Evolutionary conservation across 2,113 vertebrate species (phyloP).

Genomic region (Australoheros scitulus): DNA sequence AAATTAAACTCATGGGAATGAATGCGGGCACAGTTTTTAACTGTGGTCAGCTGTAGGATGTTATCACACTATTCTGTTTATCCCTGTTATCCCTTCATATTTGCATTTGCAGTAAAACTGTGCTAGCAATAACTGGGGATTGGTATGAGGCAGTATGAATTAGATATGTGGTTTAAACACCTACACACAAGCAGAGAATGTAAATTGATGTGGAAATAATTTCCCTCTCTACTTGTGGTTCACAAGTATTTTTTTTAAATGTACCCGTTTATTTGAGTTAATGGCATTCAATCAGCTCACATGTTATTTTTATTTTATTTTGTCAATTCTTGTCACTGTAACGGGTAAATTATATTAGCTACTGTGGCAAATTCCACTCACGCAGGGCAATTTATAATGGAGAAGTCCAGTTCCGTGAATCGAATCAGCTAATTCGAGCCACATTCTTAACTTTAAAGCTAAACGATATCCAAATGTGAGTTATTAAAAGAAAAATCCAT

Average conservation of each 20-base stretch:
- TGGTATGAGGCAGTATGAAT: not conserved
- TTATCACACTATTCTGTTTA: not conserved
- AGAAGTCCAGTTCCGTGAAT: not conserved
- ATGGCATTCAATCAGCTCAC: not conserved
- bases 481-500: not conserved
- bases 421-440: not conserved
- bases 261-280: not conserved
- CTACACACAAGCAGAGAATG: not conserved
- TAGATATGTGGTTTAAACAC: not conserved
- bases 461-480: not conserved
- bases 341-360: not conserved
- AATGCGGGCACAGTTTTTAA: not conserved
- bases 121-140: not conserved
- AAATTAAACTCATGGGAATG: not conserved
- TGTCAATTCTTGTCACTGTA: not conserved
- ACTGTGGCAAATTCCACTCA: too few relatives aligned
- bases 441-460: not conserved
- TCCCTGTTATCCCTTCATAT: not conserved
- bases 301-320: not conserved
- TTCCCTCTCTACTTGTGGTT: not conserved
- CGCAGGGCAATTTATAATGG: not conserved
- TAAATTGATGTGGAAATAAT: not conserved
- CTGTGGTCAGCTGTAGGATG: not conserved
- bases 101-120: not conserved
- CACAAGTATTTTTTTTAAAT: not conserved